These are phyloP conservation scores for Mastigias papua DNA, from an alignment of 30 jellyfish, hydroid and myxozoan genomes.

Conservation along the genomic window DNA sequence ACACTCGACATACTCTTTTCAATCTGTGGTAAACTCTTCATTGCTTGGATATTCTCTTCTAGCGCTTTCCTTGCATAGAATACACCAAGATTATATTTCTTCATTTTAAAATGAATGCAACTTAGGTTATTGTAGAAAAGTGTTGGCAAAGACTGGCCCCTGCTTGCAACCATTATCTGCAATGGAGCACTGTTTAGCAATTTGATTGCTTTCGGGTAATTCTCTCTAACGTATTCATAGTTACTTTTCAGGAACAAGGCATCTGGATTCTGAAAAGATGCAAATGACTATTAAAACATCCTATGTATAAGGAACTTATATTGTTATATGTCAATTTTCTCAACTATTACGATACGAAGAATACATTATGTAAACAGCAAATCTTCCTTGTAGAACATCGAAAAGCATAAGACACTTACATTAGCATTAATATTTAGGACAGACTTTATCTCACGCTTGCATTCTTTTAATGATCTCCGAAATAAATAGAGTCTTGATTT, in stretches of 20 bases:
- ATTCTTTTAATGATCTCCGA: constrained; percentile 78
- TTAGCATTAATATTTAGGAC: constrained; percentile 72
- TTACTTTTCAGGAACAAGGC: constrained; percentile 91
- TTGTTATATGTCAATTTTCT: too few species aligned
- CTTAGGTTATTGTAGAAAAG: constrained; percentile 89
- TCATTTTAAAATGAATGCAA: constrained; percentile 80
- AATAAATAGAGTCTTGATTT: constrained; percentile 81
- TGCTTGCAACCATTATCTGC: constrained; percentile 37
- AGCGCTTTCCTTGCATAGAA: constrained; percentile 83
- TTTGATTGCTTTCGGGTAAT: constrained; percentile 89
- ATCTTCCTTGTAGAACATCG: too few species aligned
- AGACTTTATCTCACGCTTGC: constrained; percentile 88
- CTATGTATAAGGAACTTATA: too few species aligned
- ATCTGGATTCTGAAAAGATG: constrained; percentile 81
- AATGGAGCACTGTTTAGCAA: constrained; percentile 87
- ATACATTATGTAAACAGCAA: too few species aligned
- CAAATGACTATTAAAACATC: not conserved
- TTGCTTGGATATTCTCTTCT: constrained; percentile 85
- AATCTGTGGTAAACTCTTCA: constrained; percentile 90
- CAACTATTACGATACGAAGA: too few species aligned
- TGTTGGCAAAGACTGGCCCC: constrained; percentile 83
- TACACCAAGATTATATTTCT: constrained; percentile 85
- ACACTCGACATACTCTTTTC: constrained; percentile 84
- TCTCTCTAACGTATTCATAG: constrained; percentile 83
- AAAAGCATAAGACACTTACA: constrained; percentile 79